These are phyloP conservation scores for Coelinius sp. DNA, from an alignment of 2,888 invertebrate species.

Conservation along the genomic window DNA sequence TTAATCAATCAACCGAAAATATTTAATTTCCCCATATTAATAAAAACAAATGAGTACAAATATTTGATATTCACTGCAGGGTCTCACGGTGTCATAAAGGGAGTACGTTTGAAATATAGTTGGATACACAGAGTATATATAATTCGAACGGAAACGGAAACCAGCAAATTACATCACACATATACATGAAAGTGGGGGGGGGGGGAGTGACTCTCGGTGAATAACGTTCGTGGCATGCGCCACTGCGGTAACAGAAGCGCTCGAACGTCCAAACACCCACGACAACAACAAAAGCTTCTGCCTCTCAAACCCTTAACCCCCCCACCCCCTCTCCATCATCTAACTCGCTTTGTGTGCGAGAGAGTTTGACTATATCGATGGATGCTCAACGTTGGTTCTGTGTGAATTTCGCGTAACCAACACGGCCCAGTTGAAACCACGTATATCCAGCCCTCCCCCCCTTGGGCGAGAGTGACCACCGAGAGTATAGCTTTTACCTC, in stretches of 20 bases:
- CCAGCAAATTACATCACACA: conserved; percentile 62
- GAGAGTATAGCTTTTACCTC: conserved; percentile 26
- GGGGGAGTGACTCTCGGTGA: conserved; percentile 46
- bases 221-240: conserved; percentile 52
- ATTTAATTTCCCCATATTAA: conserved; percentile 30
- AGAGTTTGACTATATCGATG: conserved; percentile 19
- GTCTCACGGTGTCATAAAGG: conserved; percentile 29
- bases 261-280: conserved; percentile 48
- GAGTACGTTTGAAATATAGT: conserved; percentile 25
- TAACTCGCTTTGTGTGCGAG: conserved; percentile 27
- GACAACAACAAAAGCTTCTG: conserved; percentile 49
- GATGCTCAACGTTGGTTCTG: conserved; percentile 24
- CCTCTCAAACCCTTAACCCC: conserved; percentile 22
- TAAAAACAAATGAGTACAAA: conserved; percentile 36
- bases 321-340: conserved; percentile 5
- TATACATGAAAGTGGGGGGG: conserved; percentile 27
- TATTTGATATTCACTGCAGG: conserved; percentile 35
- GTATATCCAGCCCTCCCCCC: not conserved
- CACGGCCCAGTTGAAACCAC: conserved; percentile 10
- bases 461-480: conserved; percentile 18
- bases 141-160: conserved; percentile 55
- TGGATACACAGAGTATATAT: conserved; percentile 34
- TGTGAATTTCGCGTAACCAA: conserved; percentile 33
- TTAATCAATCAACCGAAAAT: not conserved
- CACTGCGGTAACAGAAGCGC: conserved; percentile 50